Evolutionary conservation across 2,113 vertebrate species (phyloP), one percentile per base, ranked within the genome.

Genomic region (Rhombomys opimus): DNA sequence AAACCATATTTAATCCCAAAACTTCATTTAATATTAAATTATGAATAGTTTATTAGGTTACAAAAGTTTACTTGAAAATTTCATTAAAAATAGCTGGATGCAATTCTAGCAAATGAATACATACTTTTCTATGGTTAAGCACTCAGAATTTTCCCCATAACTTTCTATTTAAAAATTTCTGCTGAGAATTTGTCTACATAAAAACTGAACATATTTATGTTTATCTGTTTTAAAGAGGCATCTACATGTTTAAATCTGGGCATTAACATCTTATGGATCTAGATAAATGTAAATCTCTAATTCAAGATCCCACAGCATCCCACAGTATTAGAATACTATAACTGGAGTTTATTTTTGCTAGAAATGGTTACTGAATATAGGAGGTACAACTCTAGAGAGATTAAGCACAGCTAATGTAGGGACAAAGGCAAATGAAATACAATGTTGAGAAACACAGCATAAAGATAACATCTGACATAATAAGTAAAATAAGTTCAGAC

Each of bases 1-100:
- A 38, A 84, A 35, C 4, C 10, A 27, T 67, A 81, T 61, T 78
- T 92, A 46, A 92, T 76, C 3, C 10, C 87, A 67, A 84, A 93
- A 85, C 63, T 78, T 75, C 27, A 81, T 82, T 89, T 68, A 87
- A 67, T 90, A 75, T 80, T 93, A 82, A 81, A 61, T 84, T 94
- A 15, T 90, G 18, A 93, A 20, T 10, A 90, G 30, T 70, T 88
- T 94, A 63, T 89, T 82, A 78, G 5, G 3, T 86, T 93, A 93
- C 65, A 84, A 73, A 86, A 80, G 15, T 72, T 46, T 87, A 46
- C n/a, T 92, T 85, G 2, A 87, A 95, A 77, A 93, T 57, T 68
- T 75, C 7, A 72, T 81, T 89, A 89, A 76, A 38, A 92, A 87
- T 93, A 20, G 18, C 30, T 92, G 0, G 1, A 70, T 54, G 12